These are phyloP conservation scores for Drosophila seclusa DNA, from an alignment of 2,888 invertebrate species.

Conservation along the genomic window DNA sequence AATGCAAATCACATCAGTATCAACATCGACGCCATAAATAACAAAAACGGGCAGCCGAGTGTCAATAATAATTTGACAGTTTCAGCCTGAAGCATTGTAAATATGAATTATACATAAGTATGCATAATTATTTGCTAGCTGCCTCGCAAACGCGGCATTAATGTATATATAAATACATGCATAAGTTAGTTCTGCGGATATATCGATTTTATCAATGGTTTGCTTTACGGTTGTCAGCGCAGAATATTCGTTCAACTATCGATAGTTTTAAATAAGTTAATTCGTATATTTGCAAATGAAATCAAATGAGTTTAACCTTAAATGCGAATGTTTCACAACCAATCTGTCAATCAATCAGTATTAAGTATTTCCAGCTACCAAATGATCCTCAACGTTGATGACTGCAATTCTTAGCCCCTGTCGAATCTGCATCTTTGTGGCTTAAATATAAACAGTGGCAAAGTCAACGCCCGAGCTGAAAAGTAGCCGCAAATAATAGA, in stretches of 20 bases:
- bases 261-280: not conserved
- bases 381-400: not conserved
- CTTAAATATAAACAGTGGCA: slow-evolving; percentile 47
- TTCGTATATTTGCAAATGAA: not conserved
- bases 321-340: not conserved
- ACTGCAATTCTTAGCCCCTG: not conserved
- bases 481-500: slow-evolving; percentile 65
- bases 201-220: slow-evolving; percentile 1
- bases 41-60: slow-evolving; percentile 44
- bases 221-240: slow-evolving; percentile 1
- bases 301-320: not conserved
- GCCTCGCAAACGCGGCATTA: slow-evolving; percentile 5
- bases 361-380: not conserved
- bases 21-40: slow-evolving; percentile 36
- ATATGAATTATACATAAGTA: slow-evolving; percentile 15
- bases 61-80: slow-evolving; percentile 63
- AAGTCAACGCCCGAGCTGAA: slow-evolving; percentile 70
- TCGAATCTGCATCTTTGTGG: not conserved
- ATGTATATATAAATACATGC: not conserved
- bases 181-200: not conserved
- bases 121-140: slow-evolving; percentile 26
- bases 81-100: slow-evolving; percentile 21
- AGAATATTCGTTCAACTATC: not conserved
- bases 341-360: not conserved
- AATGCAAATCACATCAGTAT: slow-evolving; percentile 57